phyloP scores from a whole-genome alignment of 2,797 vertebrate genomes.

The Coregonus ussuriensis region DNA sequence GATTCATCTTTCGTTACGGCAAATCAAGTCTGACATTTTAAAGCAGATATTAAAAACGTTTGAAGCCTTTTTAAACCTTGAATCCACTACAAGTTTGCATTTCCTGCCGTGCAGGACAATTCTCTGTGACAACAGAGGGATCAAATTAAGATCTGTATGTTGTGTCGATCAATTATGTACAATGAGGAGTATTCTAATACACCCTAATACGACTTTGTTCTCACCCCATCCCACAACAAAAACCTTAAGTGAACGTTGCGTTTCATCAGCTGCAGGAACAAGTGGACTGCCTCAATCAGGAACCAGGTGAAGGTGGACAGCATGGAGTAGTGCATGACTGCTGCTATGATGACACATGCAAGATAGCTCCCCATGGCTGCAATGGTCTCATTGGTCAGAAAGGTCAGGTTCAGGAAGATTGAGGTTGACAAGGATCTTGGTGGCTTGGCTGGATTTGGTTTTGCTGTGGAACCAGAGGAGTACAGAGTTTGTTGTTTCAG shows the following conservation, averaged over 20 bases:
- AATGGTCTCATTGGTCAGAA: constrained; percentile 57
- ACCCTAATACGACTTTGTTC: not conserved
- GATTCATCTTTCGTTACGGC: too few relatives aligned
- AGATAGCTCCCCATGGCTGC: constrained; percentile 13
- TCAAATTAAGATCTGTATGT: too few relatives aligned
- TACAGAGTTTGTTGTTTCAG: not conserved
- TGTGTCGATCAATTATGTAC: not conserved
- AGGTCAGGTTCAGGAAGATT: constrained; percentile 54
- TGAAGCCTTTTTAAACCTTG: too few relatives aligned
- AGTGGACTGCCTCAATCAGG: constrained; percentile 63
- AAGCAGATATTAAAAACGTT: too few relatives aligned
- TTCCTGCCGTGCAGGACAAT: too few relatives aligned
- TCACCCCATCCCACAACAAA: constrained; percentile 64
- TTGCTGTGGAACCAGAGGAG: constrained; percentile 36
- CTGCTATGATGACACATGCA: constrained; percentile 45
- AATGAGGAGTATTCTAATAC: not conserved
- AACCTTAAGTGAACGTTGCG: constrained; percentile 27
- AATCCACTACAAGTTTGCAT: too few relatives aligned
- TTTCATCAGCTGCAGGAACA: constrained; percentile 50
- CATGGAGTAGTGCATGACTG: constrained; percentile 61
- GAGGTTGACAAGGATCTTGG: constrained; percentile 60
- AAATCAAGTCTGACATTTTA: too few relatives aligned
- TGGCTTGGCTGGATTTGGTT: constrained; percentile 39
- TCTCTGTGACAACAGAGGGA: too few relatives aligned
- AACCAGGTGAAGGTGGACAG: constrained; percentile 67